These are phyloP conservation scores for Pammene fasciana DNA, from an alignment of 2,888 invertebrate species.

Conservation along the genomic window DNA sequence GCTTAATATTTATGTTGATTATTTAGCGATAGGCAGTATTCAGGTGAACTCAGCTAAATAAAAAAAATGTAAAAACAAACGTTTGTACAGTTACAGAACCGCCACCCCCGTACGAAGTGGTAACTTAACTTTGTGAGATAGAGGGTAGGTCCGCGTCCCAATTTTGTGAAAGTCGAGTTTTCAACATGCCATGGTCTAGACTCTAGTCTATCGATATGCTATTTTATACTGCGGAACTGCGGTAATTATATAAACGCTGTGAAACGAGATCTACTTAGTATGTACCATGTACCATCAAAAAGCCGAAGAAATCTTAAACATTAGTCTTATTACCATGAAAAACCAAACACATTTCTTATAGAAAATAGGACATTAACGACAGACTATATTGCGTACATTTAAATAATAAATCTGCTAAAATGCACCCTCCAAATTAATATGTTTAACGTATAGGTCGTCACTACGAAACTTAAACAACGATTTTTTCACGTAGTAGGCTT, in stretches of 20 bases:
- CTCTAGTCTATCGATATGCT: slow-evolving; percentile 17
- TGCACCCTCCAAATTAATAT: too few species aligned
- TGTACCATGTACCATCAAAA: not conserved
- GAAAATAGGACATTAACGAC: too few species aligned
- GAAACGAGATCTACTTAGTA: not conserved
- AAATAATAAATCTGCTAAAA: too few species aligned
- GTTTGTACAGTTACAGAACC: slow-evolving; percentile 24
- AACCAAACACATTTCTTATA: too few species aligned
- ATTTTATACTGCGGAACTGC: slow-evolving; percentile 9
- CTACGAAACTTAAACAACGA: too few species aligned
- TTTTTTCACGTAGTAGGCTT: too few species aligned
- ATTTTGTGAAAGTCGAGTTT: slow-evolving; percentile 23
- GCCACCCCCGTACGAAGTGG: slow-evolving; percentile 29
- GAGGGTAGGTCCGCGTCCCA: slow-evolving; percentile 17
- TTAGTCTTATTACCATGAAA: too few species aligned
- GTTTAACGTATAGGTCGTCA: too few species aligned
- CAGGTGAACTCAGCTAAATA: slow-evolving; percentile 8
- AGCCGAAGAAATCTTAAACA: not conserved
- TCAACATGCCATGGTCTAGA: slow-evolving; percentile 39
- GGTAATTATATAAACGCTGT: slow-evolving; percentile 9
- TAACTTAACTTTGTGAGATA: slow-evolving; percentile 41
- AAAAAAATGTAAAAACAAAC: not conserved
- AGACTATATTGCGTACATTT: too few species aligned
- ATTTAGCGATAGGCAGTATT: slow-evolving; percentile 44
- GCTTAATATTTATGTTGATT: not conserved